These are phyloP conservation scores for Bruchidius siliquastri DNA, from an alignment of 2,888 invertebrate species.

Conservation along the genomic window DNA sequence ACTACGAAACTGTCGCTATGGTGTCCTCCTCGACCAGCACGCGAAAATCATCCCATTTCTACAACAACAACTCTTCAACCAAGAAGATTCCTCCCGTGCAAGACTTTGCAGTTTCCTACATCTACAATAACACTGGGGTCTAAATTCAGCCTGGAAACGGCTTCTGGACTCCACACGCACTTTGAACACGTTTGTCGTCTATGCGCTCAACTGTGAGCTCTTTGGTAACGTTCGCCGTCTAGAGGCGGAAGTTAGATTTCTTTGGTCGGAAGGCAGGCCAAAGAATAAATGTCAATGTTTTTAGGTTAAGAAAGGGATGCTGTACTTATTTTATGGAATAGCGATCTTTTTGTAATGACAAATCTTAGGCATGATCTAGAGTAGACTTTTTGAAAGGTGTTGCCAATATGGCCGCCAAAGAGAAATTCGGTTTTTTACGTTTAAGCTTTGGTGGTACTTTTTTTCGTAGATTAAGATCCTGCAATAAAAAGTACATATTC, in stretches of 20 bases:
- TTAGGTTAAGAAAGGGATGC: not conserved
- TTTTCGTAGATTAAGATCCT: too few relatives aligned
- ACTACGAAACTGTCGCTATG: slow-evolving; percentile 81
- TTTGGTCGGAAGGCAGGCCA: not conserved
- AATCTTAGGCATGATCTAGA: not conserved
- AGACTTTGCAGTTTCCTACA: slow-evolving; percentile 48
- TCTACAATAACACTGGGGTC: slow-evolving; percentile 72
- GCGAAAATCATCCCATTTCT: slow-evolving; percentile 80
- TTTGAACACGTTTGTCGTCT: slow-evolving; percentile 11
- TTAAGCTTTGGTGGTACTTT: too few relatives aligned
- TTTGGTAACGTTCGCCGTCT: not conserved
- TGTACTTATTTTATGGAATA: not conserved
- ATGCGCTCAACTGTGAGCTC: slow-evolving; percentile 17
- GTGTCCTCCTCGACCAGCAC: slow-evolving; percentile 83
- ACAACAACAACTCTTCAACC: slow-evolving; percentile 58
- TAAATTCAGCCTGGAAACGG: slow-evolving; percentile 46
- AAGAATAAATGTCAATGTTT: not conserved
- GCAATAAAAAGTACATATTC: too few relatives aligned
- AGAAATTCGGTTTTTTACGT: too few relatives aligned
- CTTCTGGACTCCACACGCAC: slow-evolving; percentile 19
- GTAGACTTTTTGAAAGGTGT: not conserved
- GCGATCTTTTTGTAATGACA: not conserved
- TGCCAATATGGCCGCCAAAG: too few relatives aligned
- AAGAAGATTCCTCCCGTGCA: slow-evolving; percentile 44
- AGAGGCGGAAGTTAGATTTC: not conserved